Evolutionary conservation across 2,797 vertebrate species (phyloP).

Genomic region (Yasuhikotakia modesta): DNA sequence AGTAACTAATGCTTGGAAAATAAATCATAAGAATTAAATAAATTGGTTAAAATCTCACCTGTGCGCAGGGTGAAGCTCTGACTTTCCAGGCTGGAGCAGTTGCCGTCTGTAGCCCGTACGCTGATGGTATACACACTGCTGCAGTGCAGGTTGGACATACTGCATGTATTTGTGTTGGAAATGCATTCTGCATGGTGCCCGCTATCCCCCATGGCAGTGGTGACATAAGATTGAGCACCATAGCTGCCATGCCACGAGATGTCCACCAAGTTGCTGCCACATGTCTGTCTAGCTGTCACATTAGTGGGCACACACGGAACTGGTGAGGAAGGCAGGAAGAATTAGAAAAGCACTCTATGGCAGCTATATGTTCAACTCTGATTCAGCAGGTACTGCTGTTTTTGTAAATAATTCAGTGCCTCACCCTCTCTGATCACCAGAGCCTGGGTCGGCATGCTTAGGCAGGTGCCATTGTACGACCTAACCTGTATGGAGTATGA

Average conservation of each 20-base stretch:
- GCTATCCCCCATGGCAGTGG: constrained; percentile 49
- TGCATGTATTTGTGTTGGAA: constrained; percentile 70
- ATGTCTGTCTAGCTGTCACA: constrained; percentile 62
- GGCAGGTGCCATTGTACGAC: constrained; percentile 69
- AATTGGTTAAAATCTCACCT: constrained; percentile 61
- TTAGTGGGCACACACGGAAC: constrained; percentile 76
- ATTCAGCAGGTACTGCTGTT: background rate
- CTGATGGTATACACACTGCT: constrained; percentile 71
- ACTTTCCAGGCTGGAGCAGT: constrained; percentile 71
- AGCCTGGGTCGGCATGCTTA: constrained; percentile 64
- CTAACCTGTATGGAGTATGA: constrained; percentile 67
- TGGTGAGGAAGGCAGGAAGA: constrained; percentile 45
- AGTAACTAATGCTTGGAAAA: background rate
- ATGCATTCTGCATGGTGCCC: constrained; percentile 55
- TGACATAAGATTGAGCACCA: constrained; percentile 67
- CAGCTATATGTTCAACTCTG: background rate
- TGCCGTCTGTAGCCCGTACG: constrained; percentile 64
- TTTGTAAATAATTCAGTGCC: background rate
- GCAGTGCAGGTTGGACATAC: constrained; percentile 67
- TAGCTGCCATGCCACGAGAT: constrained; percentile 71
- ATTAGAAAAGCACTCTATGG: background rate
- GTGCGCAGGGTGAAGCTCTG: constrained; percentile 54
- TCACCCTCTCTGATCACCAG: constrained; percentile 67
- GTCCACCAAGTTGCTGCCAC: constrained; percentile 61
- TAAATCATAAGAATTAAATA: background rate